Evolutionary conservation across 2,113 vertebrate genomes (phyloP).

Genomic region (Todiramphus chloris): DNA sequence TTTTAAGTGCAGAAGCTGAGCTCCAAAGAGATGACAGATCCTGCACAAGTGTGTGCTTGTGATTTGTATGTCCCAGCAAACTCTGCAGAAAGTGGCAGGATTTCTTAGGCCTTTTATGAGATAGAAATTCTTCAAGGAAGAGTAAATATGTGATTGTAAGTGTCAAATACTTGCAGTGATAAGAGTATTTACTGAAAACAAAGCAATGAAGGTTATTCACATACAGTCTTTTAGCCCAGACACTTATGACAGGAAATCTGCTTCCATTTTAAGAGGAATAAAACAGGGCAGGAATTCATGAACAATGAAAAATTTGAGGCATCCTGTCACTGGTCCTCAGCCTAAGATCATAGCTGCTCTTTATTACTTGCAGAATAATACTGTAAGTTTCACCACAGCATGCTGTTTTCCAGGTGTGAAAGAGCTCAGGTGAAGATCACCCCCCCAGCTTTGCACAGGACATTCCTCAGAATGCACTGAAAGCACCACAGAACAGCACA

Average conservation of each 20-base stretch:
- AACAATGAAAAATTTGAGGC: background rate
- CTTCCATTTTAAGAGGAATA: background rate
- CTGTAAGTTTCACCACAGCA: background rate
- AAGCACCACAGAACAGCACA: background rate
- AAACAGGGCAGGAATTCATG: background rate
- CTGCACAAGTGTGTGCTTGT: fast-evolving
- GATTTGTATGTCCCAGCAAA: background rate
- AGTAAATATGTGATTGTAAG: background rate
- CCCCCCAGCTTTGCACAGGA: background rate
- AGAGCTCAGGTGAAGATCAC: background rate
- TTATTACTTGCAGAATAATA: background rate
- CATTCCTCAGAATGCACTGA: background rate
- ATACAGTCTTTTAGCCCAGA: background rate
- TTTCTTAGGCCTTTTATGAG: background rate
- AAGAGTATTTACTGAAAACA: background rate
- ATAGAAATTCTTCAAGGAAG: background rate
- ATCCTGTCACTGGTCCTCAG: background rate
- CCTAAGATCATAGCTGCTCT: background rate
- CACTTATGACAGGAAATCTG: background rate
- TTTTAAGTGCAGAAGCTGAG: background rate
- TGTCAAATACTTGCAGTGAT: background rate
- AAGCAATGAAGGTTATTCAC: background rate
- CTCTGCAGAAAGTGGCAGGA: background rate
- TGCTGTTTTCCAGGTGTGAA: background rate
- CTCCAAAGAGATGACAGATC: background rate